Evolutionary conservation across 1,140 invertebrate species (phyloP).

Genomic region (Adoxophyes honmai): DNA sequence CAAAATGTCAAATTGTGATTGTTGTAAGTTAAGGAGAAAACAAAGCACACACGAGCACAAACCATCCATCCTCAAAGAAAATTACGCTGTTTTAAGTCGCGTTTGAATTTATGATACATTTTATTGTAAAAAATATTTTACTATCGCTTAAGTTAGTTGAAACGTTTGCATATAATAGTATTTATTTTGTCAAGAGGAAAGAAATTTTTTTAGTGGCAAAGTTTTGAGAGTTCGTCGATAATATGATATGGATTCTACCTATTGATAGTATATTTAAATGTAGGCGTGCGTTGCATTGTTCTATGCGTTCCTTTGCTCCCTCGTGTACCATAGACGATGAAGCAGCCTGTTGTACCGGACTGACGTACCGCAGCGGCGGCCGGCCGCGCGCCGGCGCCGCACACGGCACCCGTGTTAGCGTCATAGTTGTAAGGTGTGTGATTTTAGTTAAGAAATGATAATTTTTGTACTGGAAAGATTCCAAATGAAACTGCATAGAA

Average conservation of each 20-base stretch:
- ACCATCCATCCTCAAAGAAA: conserved; percentile 73
- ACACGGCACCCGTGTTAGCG: conserved; percentile 65
- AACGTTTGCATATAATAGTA: conserved; percentile 71
- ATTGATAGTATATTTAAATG: conserved; percentile 58
- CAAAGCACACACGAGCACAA: conserved; percentile 74
- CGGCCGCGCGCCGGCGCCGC: conserved; percentile 15
- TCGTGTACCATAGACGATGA: conserved; percentile 44
- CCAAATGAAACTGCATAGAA: conserved; percentile 60
- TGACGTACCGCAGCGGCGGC: conserved; percentile 24
- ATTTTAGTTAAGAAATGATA: conserved; percentile 61
- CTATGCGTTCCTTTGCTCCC: conserved; percentile 50
- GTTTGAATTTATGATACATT: conserved; percentile 77
- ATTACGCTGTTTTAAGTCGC: conserved; percentile 69
- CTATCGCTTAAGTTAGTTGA: conserved; percentile 74
- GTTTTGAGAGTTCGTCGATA: conserved; percentile 63
- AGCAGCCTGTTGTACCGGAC: neutral
- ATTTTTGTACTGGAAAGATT: conserved; percentile 70
- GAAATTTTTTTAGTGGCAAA: conserved; percentile 56
- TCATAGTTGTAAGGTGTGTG: conserved; percentile 65
- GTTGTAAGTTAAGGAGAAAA: conserved; percentile 68
- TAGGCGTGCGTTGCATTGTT: conserved; percentile 39
- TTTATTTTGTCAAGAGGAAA: conserved; percentile 66
- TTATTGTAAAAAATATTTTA: conserved; percentile 75
- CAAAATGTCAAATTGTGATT: conserved; percentile 61
- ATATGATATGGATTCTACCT: conserved; percentile 63